These are phyloP conservation scores for Sebastiscus albofasciatus DNA, from an alignment of 2,797 vertebrate species.

Conservation along the genomic window DNA sequence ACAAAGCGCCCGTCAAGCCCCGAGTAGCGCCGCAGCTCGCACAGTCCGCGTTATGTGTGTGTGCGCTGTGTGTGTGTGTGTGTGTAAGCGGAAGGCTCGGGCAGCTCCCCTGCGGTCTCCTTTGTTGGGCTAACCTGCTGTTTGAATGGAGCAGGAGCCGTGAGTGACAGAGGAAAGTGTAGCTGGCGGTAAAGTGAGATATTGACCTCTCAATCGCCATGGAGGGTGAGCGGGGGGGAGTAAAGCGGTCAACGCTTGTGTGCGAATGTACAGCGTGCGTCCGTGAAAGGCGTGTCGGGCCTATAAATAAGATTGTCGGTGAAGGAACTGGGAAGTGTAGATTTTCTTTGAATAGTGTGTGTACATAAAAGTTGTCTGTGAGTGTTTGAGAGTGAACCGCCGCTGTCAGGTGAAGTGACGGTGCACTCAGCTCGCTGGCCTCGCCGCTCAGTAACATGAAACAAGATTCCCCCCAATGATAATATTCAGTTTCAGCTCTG, in stretches of 20 bases:
- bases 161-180: slow-evolving; percentile 92
- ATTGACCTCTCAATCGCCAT: slow-evolving; percentile 93
- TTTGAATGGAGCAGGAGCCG: slow-evolving; percentile 90
- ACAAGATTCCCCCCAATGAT: slow-evolving; percentile 95
- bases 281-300: slow-evolving; percentile 14
- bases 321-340: slow-evolving; percentile 4
- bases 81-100: slow-evolving; percentile 87
- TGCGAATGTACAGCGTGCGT: slow-evolving; percentile 31
- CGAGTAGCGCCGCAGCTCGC: slow-evolving; percentile 45
- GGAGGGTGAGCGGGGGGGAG: slow-evolving; percentile 76
- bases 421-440: slow-evolving; percentile 30
- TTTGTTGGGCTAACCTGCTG: slow-evolving; percentile 91
- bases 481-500: slow-evolving; percentile 96
- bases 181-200: slow-evolving; percentile 91
- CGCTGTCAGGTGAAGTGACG: slow-evolving; percentile 43
- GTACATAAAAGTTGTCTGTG: neutral
- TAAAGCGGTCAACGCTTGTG: slow-evolving; percentile 27
- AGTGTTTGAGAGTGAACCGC: slow-evolving; percentile 53
- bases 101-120: slow-evolving; percentile 87
- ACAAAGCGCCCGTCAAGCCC: slow-evolving; percentile 90
- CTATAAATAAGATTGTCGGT: slow-evolving; percentile 23
- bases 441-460: slow-evolving; percentile 92
- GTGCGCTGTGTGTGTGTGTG: slow-evolving; percentile 41
- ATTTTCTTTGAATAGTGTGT: neutral
- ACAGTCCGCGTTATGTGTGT: slow-evolving; percentile 48